Base-by-base conservation (phyloP, 35 echinoderm and acorn worm species). In the Strongylocentrotus purpuratus region DNA sequence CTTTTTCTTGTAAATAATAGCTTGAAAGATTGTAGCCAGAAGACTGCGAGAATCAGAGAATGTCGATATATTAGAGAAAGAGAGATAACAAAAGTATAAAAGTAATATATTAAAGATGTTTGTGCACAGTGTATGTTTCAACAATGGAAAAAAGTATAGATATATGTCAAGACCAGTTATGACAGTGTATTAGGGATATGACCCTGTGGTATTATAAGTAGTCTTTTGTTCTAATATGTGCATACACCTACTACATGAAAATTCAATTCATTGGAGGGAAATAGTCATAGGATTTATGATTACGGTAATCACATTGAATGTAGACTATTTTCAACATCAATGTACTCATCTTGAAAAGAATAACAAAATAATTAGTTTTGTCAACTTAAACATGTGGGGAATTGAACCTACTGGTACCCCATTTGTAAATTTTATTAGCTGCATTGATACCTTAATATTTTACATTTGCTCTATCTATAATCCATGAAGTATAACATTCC, bases 1-100 rank as follows among this genome's bases (percentile, higher is more conserved):
- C 65, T 78, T 78, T 70, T 28, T 78, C 65, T 78, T 78, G 65
- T 78, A 78, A 78, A 78, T 78, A 78, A 78, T n/a, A 78, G 65
- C 65, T 78, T 28, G 65, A n/a, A 78, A 78, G 65, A 78, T 78
- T 78, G 65, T 78, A 78, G 65, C 65, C 20, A 78, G 28, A 78
- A 78, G 65, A 78, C 65, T 78, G 11, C 50, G 17, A 59, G 52
- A 59, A 17, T 17, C 52, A 59, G 22, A 78, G 4, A 28, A 78
- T 78, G 65, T n/a, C 6, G 25, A 7, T 78, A 25, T 78, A 78
- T 78, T 9, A 78, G 25, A 78, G 65, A 71, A 71, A 71, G 61
- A 70, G 61, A 70, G 61, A 78, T 22, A 28, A 4, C n/a, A 78
- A 55, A 70, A 78, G 2, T 28, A 78, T n/a, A 78, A 9, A 28